Base-by-base conservation (phyloP, 2,888 invertebrate species). In the Caenorhabditis panamensis region DNA sequence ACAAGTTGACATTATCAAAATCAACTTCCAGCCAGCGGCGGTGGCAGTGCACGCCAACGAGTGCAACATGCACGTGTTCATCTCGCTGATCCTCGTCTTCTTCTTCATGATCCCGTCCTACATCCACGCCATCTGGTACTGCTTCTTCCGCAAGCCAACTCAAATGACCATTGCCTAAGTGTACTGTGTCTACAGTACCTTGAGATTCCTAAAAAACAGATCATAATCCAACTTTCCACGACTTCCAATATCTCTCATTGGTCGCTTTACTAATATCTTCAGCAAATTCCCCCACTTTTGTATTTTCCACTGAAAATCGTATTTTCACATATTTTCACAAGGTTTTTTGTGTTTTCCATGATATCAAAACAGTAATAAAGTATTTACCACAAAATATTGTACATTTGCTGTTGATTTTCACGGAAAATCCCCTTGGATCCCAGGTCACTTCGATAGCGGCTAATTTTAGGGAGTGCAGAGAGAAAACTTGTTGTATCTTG, bases 21-120 rank as follows among this genome's bases (percentile, higher is more conserved):
- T 6, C 9, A 6, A 9, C 13, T 41, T 41, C 41, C 82, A 86
- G 86, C 86, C 86, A 51, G 85, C 85, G 16, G 85, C 87, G 9
- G 79, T 86, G 20, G 86, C 84, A 2, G 84, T 86, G 6, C 84
- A 84, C 67, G 85, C 87, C 16, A 87, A 87, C 68, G 86, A 87
- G 41, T 87, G 86, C 79, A 86, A 87, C 72, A 69, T 86, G 49
- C 86, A 87, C 78, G 87, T 87, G 44, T 73, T 79, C 71, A 68
- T 85, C 79, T 84, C 84, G 6, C 76, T 85, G 13, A 79, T 85
- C 69, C 83, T 86, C 59, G 81, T 84, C 77, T 58, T 85, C 63
- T 84, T 85, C 83, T 85, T 85, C 83, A 61, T 85, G 54, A 62
- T 86, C 53, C 86, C 86, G 26, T 58, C 85, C 18, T 85, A 85